phyloP scores from a whole-genome alignment of 2,113 vertebrate species.

The Opisthocomus hoazin region DNA sequence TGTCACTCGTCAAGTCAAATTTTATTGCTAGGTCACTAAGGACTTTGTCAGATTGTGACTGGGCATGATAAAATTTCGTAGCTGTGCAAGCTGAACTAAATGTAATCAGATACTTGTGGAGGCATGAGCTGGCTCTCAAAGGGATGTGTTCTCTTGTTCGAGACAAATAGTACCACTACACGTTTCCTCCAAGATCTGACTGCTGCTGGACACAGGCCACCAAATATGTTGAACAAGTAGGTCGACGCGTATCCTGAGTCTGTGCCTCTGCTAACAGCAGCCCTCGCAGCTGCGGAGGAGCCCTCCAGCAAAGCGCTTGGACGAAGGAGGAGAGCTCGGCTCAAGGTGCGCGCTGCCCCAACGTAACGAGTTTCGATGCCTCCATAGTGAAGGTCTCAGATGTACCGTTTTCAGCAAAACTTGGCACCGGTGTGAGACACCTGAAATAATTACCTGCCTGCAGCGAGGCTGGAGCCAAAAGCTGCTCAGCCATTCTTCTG shows the following conservation, averaged over 20 bases:
- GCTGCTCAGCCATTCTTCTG: not conserved
- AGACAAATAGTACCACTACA: not conserved
- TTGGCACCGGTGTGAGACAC: fast-evolving
- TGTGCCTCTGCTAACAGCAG: not conserved
- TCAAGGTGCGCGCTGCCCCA: not conserved
- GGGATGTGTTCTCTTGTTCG: not conserved
- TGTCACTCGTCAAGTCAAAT: conserved; percentile 10
- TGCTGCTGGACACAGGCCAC: not conserved
- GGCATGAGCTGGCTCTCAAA: not conserved
- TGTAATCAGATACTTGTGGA: not conserved
- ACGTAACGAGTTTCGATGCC: fast-evolving
- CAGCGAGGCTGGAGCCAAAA: not conserved
- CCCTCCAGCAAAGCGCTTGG: not conserved
- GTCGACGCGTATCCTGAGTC: not conserved
- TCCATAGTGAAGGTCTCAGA: not conserved
- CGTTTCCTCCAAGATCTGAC: not conserved
- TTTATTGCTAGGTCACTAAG: conserved; percentile 20
- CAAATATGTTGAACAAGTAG: not conserved
- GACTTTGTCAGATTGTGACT: not conserved
- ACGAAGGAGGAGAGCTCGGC: fast-evolving
- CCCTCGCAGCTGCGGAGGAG: not conserved
- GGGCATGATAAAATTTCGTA: fast-evolving
- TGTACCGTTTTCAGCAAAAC: not conserved
- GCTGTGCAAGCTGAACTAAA: not conserved
- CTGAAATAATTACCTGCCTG: not conserved